Conservation (phyloP, 2,113 vertebrate species). For the Cinclus mexicanus region DNA sequence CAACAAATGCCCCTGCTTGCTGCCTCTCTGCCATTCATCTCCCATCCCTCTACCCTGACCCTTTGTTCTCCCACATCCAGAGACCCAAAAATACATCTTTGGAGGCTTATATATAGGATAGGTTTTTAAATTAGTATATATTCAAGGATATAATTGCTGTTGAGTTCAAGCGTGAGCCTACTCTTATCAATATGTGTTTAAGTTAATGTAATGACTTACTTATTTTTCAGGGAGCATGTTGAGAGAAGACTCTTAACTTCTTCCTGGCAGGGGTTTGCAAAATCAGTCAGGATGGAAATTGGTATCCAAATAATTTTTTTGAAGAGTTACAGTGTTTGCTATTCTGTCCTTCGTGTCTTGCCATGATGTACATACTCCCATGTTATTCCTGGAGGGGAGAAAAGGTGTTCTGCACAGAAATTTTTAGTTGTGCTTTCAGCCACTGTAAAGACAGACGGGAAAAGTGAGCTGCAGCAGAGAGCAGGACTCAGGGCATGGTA, state of each 20-base stretch:
- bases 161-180: neutral
- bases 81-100: neutral
- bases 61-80: neutral
- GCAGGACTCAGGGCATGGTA: rapidly evolving
- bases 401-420: neutral
- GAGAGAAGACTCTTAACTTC: neutral
- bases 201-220: neutral
- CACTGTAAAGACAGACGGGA: neutral
- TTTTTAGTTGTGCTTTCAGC: neutral
- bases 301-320: neutral
- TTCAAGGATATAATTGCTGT: neutral
- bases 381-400: neutral
- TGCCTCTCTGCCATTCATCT: neutral
- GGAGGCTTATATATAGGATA: neutral
- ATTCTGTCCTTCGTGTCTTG: neutral
- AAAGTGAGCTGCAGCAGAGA: neutral
- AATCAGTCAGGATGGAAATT: neutral
- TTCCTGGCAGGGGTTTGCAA: neutral
- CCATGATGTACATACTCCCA: rapidly evolving
- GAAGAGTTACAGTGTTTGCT: neutral
- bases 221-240: neutral
- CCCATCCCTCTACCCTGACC: neutral
- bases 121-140: neutral
- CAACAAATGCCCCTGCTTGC: neutral
- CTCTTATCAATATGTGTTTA: neutral